Evolutionary conservation across 1,140 invertebrate species (phyloP), one percentile per base, ranked within the genome.

Genomic region (Centruroides sculpturatus): DNA sequence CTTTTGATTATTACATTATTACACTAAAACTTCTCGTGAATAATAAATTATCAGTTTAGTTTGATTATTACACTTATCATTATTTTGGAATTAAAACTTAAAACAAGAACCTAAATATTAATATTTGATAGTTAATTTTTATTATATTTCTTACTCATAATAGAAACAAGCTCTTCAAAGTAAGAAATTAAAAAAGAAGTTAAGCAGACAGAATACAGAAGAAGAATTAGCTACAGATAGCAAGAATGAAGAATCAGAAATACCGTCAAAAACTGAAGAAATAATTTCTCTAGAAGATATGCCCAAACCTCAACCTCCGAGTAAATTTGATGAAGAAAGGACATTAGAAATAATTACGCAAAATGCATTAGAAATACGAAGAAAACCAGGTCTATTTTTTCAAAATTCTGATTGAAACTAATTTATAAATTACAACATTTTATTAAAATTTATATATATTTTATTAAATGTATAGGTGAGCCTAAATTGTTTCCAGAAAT

Each of bases 401-500:
- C 3, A 41, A 41, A 41, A 41, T 41, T 41, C 5, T 41, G 41
- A 41, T 6, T 6, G 41, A 41, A 41, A 41, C 41, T 41, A 41
- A 2, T 5, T 1, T 5, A 6, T 41, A 6, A 41, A 41, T 41
- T 41, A 23, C 23, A 23, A 23, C 2, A 23, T 2, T 23, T 23
- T 23, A 23, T 23, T 23, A 23, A 3, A 41, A 41, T 6, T 41
- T 6, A 41, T 41, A 6, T 41, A 8, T 41, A 8, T 58, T 59
- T 64, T 23, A 23, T 23, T 52, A 36, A 41, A 63, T 57, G 23
- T 59, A 34, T 55, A 70, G 74, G 75, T 52, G 73, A 75, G 62
- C 72, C 75, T 9, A 70, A 71, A 57, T 58, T 75, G 23, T 66
- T 61, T 55, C 71, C 71, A 56, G 70, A 73, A 53, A 54, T 76